Percentiles rank a stretch among this genome's conserved stretches.
These are phyloP conservation scores for Ophraella communa DNA, from an alignment of 2,888 invertebrate species.

Conservation along the genomic window DNA sequence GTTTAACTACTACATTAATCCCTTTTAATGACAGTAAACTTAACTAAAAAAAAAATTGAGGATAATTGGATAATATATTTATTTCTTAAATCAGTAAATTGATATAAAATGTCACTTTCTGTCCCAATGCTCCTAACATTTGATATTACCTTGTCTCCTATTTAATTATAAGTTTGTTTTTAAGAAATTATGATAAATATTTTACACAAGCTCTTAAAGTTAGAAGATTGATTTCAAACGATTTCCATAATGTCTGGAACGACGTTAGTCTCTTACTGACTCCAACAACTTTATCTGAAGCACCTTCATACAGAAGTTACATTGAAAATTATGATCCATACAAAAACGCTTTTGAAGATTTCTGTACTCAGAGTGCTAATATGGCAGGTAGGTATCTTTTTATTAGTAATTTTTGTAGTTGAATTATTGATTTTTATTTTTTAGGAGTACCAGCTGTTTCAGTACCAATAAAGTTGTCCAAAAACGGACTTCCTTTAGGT, in stretches of 20 bases:
- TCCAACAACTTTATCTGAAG: conserved; percentile 88
- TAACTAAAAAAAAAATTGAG: too few relatives aligned
- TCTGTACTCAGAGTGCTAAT: conserved; percentile 94
- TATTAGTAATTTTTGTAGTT: not conserved
- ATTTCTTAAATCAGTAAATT: too few relatives aligned
- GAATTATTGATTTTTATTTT: too few relatives aligned
- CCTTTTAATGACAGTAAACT: too few relatives aligned
- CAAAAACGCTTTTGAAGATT: conserved; percentile 72
- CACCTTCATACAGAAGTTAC: conserved; percentile 84
- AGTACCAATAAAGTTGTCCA: conserved; percentile 80
- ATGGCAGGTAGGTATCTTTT: conserved; percentile 78
- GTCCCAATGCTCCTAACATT: too few relatives aligned
- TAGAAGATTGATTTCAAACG: conserved; percentile 84
- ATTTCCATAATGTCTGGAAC: conserved; percentile 81
- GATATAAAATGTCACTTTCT: too few relatives aligned
- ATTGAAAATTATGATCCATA: conserved; percentile 61
- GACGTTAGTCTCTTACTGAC: conserved; percentile 84
- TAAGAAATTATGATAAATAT: conserved; percentile 87
- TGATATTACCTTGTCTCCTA: too few relatives aligned
- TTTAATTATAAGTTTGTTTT: too few relatives aligned
- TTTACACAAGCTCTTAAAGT: conserved; percentile 90
- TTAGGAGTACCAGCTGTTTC: conserved; percentile 86
- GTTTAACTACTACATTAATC: too few relatives aligned
- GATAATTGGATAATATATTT: too few relatives aligned
- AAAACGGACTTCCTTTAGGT: conserved; percentile 79